Percentiles rank a stretch among this genome's conserved stretches.
Conservation (phyloP, 2,113 vertebrate species). For the Terrapene triunguis region DNA sequence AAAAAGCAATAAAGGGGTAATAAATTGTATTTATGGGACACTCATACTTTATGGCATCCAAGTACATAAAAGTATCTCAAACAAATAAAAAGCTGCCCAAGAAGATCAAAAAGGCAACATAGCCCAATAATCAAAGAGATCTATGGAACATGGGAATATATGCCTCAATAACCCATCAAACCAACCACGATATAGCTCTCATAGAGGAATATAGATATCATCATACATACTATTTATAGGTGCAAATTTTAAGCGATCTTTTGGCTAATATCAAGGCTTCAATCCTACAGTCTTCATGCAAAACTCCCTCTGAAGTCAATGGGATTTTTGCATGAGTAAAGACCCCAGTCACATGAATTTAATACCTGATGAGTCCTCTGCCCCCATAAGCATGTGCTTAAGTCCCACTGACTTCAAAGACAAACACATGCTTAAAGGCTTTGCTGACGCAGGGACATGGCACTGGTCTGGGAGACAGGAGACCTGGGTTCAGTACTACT, state of each 20-base stretch:
- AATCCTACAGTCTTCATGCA: neutral
- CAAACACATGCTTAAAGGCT: neutral
- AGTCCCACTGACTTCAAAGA: neutral
- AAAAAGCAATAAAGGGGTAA: neutral
- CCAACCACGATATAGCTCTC: neutral
- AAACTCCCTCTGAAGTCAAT: neutral
- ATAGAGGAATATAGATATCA: neutral
- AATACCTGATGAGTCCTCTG: neutral
- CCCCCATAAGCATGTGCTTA: neutral
- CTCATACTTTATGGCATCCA: neutral
- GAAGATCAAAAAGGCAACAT: neutral
- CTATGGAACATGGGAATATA: neutral
- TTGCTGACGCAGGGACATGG: neutral
- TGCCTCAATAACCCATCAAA: neutral
- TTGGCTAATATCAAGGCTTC: neutral
- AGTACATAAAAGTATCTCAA: neutral
- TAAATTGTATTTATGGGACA: neutral
- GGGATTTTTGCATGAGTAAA: neutral
- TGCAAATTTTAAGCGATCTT: neutral
- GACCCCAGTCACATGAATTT: neutral
- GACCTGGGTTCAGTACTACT: neutral
- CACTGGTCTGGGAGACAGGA: neutral
- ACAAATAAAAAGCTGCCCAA: neutral
- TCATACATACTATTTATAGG: neutral
- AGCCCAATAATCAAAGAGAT: neutral